Base-by-base conservation (phyloP, 2,797 vertebrate genomes). In the Sebastes miniatus region DNA sequence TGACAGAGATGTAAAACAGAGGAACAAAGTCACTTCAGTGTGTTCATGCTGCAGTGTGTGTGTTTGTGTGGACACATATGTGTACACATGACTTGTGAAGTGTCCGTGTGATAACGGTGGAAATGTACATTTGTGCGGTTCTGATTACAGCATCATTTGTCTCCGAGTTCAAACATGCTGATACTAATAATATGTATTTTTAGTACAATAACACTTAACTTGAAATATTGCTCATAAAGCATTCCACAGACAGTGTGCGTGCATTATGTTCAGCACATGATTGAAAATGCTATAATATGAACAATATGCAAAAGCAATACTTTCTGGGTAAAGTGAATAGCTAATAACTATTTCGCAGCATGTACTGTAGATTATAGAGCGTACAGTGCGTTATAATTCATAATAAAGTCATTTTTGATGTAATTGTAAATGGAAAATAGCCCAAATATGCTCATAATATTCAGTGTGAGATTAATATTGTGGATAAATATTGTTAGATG, bases 1-100 rank as follows among this genome's bases (percentile, higher is more conserved):
- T 63, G 67, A 83, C 82, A 83, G 67, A 84, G 77, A 90, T 86
- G 80, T 86, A 75, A 76, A 91, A 69, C 77, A 80, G n/a, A 67
- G 69, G 65, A 86, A 79, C 65, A 63, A 84, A 88, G 86, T 87
- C 80, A 71, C 68, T 50, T 8, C 43, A 50, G 1, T 50, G 43
- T 50, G 43, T 50, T 20, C 43, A 69, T 63, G 62, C 69, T 39
- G 13, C 34, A 67, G 69, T 67, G 67, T 54, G n/a, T 54, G n/a
- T 54, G 32, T 27, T 58, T 43, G 31, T 61, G 47, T 77, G 32
- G 76, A 85, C 76, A 81, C 69, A 50, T 13, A 80, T 64, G 69
- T 84, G 34, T 29, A 69, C 29, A 80, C 84, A 73, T 67, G 50
- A 67, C 66, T 71, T 84, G 72, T 64, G 50, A 67, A 43, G 77